Conservation (phyloP, 2,888 invertebrate genomes). For the Tetragonisca angustula region DNA sequence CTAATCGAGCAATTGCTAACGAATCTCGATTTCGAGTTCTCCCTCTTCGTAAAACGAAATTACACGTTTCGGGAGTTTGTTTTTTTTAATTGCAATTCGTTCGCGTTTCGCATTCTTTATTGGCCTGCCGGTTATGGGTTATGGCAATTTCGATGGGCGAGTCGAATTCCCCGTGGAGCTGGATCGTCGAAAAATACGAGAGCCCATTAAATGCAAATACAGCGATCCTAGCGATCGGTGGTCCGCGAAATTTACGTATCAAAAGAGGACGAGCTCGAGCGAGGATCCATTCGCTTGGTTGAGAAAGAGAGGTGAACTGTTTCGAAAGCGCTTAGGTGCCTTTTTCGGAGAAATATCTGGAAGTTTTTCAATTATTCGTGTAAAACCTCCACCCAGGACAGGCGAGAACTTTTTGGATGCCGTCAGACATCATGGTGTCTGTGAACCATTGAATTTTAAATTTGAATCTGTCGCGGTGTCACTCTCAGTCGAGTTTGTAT, state of each 20-base stretch:
- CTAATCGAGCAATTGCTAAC: neutral
- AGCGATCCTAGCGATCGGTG: slow-evolving; percentile 1
- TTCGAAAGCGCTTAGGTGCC: neutral
- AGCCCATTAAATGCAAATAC: slow-evolving; percentile 59
- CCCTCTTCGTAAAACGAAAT: neutral
- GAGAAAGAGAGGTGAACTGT: neutral
- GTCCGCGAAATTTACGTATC: slow-evolving; percentile 43
- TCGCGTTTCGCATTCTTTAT: slow-evolving; percentile 19
- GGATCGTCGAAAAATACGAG: slow-evolving; percentile 4
- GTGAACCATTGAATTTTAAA: too few species aligned
- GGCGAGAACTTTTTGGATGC: neutral
- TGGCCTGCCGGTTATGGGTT: neutral
- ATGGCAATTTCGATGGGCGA: neutral
- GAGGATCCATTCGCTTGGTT: too few species aligned
- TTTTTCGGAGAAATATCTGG: neutral
- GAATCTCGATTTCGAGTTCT: neutral
- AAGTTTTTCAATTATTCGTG: slow-evolving; percentile 18
- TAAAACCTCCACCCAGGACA: slow-evolving; percentile 23
- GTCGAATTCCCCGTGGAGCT: neutral
- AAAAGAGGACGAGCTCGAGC: slow-evolving; percentile 20
- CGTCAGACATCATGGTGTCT: neutral
- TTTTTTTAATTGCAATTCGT: slow-evolving; percentile 2
- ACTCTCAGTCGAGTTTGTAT: too few species aligned
- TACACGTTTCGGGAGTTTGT: neutral
- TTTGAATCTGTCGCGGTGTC: too few species aligned